Conservation (phyloP, 1,140 invertebrate species). For the Sinella curviseta region DNA sequence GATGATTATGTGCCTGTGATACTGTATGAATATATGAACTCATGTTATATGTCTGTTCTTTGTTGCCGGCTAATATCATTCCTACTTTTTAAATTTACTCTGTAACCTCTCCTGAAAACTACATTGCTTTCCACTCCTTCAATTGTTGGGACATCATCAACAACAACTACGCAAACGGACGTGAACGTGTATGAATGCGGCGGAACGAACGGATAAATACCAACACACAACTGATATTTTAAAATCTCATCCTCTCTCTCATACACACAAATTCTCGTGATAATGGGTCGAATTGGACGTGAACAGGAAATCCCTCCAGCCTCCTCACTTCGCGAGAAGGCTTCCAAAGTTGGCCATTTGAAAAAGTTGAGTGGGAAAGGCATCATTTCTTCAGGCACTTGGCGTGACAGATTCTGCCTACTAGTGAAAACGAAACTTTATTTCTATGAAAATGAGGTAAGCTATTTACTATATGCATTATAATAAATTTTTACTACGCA, state of each 20-base stretch:
- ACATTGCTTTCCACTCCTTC: too few species aligned
- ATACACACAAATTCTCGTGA: too few species aligned
- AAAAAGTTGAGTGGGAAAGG: conserved; percentile 52
- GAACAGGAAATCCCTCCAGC: conserved; percentile 40
- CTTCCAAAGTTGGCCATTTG: conserved; percentile 48
- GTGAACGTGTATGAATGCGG: too few species aligned
- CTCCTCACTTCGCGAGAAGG: conserved; percentile 32
- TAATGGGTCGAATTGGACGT: neutral
- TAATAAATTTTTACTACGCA: neutral
- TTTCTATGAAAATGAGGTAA: conserved; percentile 53
- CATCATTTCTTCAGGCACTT: conserved; percentile 52
- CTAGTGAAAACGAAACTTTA: conserved; percentile 52
- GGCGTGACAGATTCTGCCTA: conserved; percentile 53
- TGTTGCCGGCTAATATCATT: neutral
- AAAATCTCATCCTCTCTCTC: neutral
- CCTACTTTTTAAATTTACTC: neutral
- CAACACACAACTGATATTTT: neutral
- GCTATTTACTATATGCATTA: neutral
- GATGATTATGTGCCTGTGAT: too few species aligned
- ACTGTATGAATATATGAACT: too few species aligned
- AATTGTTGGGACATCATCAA: too few species aligned
- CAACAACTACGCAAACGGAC: too few species aligned
- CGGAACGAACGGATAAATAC: neutral
- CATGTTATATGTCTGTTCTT: neutral
- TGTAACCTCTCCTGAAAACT: neutral